Base-by-base conservation (phyloP, 1,140 invertebrate genomes). In the Drosophila elegans region DNA sequence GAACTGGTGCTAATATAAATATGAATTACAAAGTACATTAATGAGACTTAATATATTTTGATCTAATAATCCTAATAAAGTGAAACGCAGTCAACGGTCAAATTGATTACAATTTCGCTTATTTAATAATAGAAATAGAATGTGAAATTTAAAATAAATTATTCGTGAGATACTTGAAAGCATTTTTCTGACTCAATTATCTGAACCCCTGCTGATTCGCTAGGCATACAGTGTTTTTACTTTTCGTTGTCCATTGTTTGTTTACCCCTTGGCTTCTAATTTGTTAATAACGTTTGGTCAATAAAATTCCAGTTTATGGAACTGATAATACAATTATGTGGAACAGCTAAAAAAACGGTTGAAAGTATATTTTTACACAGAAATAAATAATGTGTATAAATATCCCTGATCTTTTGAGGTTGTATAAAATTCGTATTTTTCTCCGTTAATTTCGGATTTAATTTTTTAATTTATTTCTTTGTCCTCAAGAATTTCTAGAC, bases 391-490 rank as follows among this genome's bases (percentile, higher is more conserved):
- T 25, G 6, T 5, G 25, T 36, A 63, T 11, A 9, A 9, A 45
- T 13, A 16, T 29, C n/a, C 42, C 62, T 61, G 55, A 45, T 38
- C 41, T 45, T 36, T 9, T 59, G 3, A 10, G 3, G 11, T 27
- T 29, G n/a, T 29, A 53, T 60, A 21, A 21, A 46, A 34, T 21
- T 44, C 29, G 34, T 48, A 41, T 54, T 48, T 72, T 36, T 55
- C 16, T 54, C 10, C 39, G n/a, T 56, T 7, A 51, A 39, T 61
- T 52, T 34, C 9, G 27, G 13, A 11, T 16, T 41, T 16, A 55
- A 49, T 68, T 44, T 52, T 51, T 49, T 12, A 54, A 77, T 85
- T 85, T 77, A 85, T 77, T 73, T 68, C 41, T 69, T 69, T 85
- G 72, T 83, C 77, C 76, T 85, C 54, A 74, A 53, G 29, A 34